Evolutionary conservation across 2,113 vertebrate genomes (phyloP), one percentile per base, ranked within the genome.

Genomic region (Nesoenas mayeri): DNA sequence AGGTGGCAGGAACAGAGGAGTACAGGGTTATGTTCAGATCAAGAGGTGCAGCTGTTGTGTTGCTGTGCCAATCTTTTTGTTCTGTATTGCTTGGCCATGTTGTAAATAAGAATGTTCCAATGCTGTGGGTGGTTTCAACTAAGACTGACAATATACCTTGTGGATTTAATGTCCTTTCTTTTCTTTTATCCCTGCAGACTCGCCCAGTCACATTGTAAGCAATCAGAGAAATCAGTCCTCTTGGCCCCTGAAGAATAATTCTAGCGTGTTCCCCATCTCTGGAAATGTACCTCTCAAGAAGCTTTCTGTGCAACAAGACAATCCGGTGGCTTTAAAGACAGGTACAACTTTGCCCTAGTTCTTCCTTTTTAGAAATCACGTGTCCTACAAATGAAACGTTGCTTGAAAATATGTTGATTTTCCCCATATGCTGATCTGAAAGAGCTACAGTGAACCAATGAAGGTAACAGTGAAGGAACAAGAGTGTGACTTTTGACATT

Each of bases 181-280:
- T 53, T 74, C 50, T 78, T 92, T 91, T 67, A 28, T 91, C 47
- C 89, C 78, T 81, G 98, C 92, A 98, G 99, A 96, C 51, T 99
- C 98, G 31, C 99, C 99, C 29, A 96, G 97, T 73, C 98, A 98
- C 2, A 21, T 96, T 1, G 5, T 96, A 40, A 98, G 97, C 95
- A 97, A 72, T 82, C 97, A 90, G 66, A 97, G 97, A 84, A 97
- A 96, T 72, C 98, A 97, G 83, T 83, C 96, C 60, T 97, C 95
- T 15, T 91, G 95, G 64, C 79, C 97, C 32, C 56, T 97, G 95
- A 97, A 95, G 81, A 96, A 74, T 71, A 93, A 69, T 21, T 83
- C 97, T 31, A 95, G 95, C 88, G 44, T 96, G 70, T 97, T 96
- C 56, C 77, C 87, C 56, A 48, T 38, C 24, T 38, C 92, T 86